A percentile compares a stretch with the other conserved stretches of the same genome.
Conservation (phyloP, 2,888 invertebrate genomes). For the Ennomos fuscantarius region DNA sequence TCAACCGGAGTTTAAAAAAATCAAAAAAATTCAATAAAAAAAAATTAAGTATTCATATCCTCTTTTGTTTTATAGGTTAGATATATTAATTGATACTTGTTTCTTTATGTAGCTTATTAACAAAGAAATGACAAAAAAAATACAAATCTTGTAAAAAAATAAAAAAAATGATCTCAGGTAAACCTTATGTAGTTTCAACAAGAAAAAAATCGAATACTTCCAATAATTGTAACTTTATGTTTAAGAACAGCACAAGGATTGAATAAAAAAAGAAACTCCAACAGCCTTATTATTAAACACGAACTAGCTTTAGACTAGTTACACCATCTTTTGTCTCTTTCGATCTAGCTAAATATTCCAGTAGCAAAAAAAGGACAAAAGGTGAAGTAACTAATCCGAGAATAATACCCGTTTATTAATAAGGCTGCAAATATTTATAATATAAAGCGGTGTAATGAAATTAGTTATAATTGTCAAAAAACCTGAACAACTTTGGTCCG, state of each 20-base stretch:
- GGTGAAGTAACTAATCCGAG: too few relatives aligned
- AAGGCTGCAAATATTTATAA: too few relatives aligned
- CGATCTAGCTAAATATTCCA: too few relatives aligned
- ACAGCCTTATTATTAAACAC: too few relatives aligned
- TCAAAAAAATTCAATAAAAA: conserved; percentile 27
- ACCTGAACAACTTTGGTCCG: too few relatives aligned
- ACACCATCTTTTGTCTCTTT: too few relatives aligned
- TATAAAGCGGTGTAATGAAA: too few relatives aligned
- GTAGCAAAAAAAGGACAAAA: too few relatives aligned
- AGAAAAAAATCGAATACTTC: background rate
- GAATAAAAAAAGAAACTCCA: too few relatives aligned
- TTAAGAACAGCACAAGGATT: conserved; percentile 1
- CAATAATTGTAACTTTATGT: background rate
- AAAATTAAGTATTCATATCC: conserved; percentile 36
- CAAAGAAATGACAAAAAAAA: conserved; percentile 70
- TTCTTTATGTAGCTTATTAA: conserved; percentile 54
- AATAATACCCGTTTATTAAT: too few relatives aligned
- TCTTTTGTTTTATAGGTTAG: conserved; percentile 29
- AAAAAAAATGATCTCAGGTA: conserved; percentile 76
- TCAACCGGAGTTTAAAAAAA: conserved; percentile 35
- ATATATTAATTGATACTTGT: conserved; percentile 50
- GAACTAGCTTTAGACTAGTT: too few relatives aligned
- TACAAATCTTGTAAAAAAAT: conserved; percentile 61
- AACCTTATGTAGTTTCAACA: conserved; percentile 8
- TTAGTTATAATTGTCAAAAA: too few relatives aligned